Evolutionary conservation across 1,140 invertebrate genomes (phyloP).

Genomic region (Callitettix versicolor): DNA sequence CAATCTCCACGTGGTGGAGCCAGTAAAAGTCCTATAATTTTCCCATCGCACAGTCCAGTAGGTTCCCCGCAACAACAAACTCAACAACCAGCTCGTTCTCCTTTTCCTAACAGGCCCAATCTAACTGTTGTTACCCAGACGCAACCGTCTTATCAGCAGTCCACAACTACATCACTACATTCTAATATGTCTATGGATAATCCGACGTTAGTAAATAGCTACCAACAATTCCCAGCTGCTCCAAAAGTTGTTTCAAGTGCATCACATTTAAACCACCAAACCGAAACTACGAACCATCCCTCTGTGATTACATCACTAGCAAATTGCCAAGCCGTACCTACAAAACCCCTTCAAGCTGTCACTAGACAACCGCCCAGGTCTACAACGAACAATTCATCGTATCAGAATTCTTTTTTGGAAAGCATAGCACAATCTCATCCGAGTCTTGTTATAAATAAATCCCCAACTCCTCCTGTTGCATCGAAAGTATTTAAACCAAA

Average conservation of each 20-base stretch:
- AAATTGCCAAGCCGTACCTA: constrained; percentile 7
- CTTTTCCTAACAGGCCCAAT: constrained; percentile 26
- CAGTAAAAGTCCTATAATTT: constrained; percentile 10
- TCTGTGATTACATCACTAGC: constrained; percentile 14
- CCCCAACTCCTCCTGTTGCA: constrained; percentile 14
- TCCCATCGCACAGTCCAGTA: neutral
- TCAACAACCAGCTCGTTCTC: constrained; percentile 14
- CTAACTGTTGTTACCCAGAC: constrained; percentile 25
- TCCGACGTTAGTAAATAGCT: constrained; percentile 2
- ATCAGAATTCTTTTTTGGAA: constrained; percentile 27
- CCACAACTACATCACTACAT: constrained; percentile 4
- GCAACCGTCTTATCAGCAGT: constrained; percentile 1
- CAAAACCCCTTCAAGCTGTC: constrained; percentile 5
- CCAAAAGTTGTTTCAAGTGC: neutral
- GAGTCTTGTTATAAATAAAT: constrained; percentile 27
- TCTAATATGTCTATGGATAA: neutral
- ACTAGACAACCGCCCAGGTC: neutral
- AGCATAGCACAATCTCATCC: constrained; percentile 28
- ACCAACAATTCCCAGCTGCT: neutral
- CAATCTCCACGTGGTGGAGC: constrained; percentile 8
- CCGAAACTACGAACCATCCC: constrained; percentile 6
- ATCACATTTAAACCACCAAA: constrained; percentile 8
- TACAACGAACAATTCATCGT: constrained; percentile 4
- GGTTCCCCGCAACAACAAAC: constrained; percentile 9
- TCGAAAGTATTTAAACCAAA: constrained; percentile 20